Evolutionary conservation across 2,113 vertebrate genomes (phyloP), one percentile per base, ranked within the genome.

Genomic region (Cheilinus undulatus): DNA sequence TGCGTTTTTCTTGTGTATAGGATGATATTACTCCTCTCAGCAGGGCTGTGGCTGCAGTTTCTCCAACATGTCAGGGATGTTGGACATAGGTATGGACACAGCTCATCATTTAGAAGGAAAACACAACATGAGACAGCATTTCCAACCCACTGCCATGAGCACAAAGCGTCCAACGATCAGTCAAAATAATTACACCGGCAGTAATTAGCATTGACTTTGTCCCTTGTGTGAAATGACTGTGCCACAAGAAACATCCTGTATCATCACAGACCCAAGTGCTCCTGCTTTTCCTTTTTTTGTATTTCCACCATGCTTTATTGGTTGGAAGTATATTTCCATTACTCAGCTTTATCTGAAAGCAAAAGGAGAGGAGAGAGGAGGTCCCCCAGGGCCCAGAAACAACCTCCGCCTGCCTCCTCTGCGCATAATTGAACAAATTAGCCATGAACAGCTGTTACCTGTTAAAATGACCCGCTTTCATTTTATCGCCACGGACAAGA

Each of bases 401-500:
- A 85, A 87, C 84, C 82, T 85, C 82, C 56, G 82, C 88, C 74
- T 80, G 83, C 82, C 90, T 91, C 88, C 82, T 89, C 84, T 83
- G 80, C 64, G 78, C 84, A 80, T 92, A 92, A 94, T 92, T 93
- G 91, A 93, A 91, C 91, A 92, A 94, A 94, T 94, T 91, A 94
- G 88, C 80, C 48, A 71, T 49, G 83, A 94, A 67, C 93, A 94
- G 91, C 92, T 94, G 93, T 88, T 93, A 93, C 91, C 92, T 93
- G 92, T 92, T 94, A 87, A 91, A 93, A 93, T 92, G 92, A 92
- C 92, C 93, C 62, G 84, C 88, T 91, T 90, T 92, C 86, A 85
- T 91, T 93, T 93, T 80, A 92, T 88, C 66, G 73, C 89, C 75
- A 40, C 53, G 89, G 92, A 93, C 93, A 88, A 90, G 89, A 89